A percentile compares a stretch with the other conserved stretches of the same genome.
Evolutionary conservation across 2,888 invertebrate genomes (phyloP).

Genomic region (Eupithecia subumbrata): DNA sequence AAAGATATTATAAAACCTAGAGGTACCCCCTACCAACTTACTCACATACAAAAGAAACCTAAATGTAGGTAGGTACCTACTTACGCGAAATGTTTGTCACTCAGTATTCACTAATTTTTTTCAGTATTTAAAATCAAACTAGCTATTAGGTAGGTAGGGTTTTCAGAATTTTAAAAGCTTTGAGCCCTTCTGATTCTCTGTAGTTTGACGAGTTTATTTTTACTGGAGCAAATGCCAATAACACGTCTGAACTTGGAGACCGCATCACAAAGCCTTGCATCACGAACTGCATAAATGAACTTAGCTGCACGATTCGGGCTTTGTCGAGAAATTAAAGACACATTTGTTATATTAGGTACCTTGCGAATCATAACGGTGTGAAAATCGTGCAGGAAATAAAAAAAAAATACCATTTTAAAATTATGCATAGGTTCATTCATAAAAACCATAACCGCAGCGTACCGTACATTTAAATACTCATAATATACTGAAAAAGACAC

Average conservation of each 20-base stretch:
- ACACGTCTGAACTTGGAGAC: constrained; percentile 24
- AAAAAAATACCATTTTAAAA: too few relatives aligned
- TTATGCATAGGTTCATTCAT: too few relatives aligned
- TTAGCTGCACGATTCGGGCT: constrained; percentile 33
- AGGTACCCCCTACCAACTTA: neutral
- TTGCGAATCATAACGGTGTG: neutral
- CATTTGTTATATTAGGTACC: constrained; percentile 22
- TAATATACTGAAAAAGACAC: too few relatives aligned
- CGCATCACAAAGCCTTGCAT: constrained; percentile 50
- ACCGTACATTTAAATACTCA: too few relatives aligned
- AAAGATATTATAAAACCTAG: neutral
- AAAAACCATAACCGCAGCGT: too few relatives aligned
- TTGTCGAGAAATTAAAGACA: constrained; percentile 25
- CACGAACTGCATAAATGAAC: constrained; percentile 57
- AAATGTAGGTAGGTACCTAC: neutral
- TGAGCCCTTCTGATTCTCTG: neutral
- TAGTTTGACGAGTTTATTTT: constrained; percentile 8
- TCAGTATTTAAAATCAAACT: neutral
- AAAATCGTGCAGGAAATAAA: neutral
- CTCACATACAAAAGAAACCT: neutral
- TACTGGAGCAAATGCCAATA: constrained; percentile 16
- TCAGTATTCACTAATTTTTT: too few relatives aligned
- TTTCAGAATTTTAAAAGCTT: neutral
- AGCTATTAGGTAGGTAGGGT: neutral
- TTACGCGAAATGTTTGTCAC: neutral